Conservation (phyloP, 2,113 vertebrate genomes). For the Nymphicus hollandicus region DNA sequence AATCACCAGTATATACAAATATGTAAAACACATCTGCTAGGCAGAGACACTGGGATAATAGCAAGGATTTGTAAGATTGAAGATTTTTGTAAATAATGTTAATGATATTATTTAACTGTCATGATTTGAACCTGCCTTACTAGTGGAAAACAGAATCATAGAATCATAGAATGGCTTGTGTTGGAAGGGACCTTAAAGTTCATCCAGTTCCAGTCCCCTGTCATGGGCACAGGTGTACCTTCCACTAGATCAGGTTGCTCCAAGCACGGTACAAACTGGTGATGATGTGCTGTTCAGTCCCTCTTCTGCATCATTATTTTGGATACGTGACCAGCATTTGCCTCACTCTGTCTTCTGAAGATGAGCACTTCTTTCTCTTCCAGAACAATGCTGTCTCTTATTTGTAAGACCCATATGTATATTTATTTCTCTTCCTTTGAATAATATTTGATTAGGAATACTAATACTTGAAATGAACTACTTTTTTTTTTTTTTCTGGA, state of each 20-base stretch:
- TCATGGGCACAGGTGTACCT: neutral
- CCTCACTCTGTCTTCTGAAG: neutral
- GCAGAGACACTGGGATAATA: neutral
- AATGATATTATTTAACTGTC: neutral
- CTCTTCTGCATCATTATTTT: neutral
- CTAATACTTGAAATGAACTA: neutral
- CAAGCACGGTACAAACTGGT: neutral
- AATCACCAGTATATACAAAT: neutral
- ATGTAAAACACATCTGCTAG: neutral
- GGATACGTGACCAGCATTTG: neutral
- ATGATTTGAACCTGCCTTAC: neutral
- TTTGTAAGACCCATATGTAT: neutral
- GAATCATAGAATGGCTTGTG: neutral
- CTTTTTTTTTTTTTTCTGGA: rapidly evolving
- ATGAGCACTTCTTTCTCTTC: neutral
- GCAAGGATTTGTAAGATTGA: neutral
- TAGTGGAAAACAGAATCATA: neutral
- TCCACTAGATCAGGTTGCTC: neutral
- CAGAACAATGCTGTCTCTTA: neutral
- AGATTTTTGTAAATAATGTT: neutral
- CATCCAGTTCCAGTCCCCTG: neutral
- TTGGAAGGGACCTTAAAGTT: neutral
- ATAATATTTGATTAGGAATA: neutral
- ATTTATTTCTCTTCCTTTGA: neutral
- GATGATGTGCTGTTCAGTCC: neutral